Evolutionary conservation across 2,113 vertebrate species (phyloP), one percentile per base, ranked within the genome.

Genomic region (Pheucticus melanocephalus): DNA sequence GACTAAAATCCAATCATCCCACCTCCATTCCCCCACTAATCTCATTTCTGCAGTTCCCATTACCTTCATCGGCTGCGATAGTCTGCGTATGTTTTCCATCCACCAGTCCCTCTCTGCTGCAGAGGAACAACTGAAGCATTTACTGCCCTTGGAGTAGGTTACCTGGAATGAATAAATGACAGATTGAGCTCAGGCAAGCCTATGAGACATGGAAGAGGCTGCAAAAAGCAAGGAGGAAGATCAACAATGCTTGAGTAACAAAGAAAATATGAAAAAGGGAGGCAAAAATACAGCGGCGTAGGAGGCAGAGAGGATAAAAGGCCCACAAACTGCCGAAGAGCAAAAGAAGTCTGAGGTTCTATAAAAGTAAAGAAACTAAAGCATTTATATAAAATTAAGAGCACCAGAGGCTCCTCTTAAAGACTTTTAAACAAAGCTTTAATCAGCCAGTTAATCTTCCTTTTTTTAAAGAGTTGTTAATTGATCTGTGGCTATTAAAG

Each of bases 31-130:
- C 72, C 90, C 47, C 4, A 1, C 21, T 82, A 88, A 93, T 93
- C 81, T 84, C 30, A 90, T 88, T 95, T 76, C 64, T 2, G 4
- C 35, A 31, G 80, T 59, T 95, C 13, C 82, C 33, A 14, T 97
- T 98, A 99, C 99, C 99, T 99, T 99, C 97, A 99, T 99, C 12
- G 99, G 99, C 84, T 99, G 99, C 65, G 99, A 98, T 8, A 99
- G 99, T 75, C 99, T 98, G 65, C 98, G 98, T 92, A 99, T 98
- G 97, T 99, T 99, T 97, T 99, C 99, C 99, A 99, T 99, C 99
- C 99, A 99, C 97, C 98, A 99, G 98, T 99, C 99, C 97, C 99
- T 98, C 96, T 99, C 99, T n/a, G 99, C 98, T 27, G 98, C 98
- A 3, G 99, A 99, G 9, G 98, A 98, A 94, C 99, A 99, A 96